Percentiles rank a stretch among this genome's conserved stretches.
Evolutionary conservation across 1,140 invertebrate genomes (phyloP).

Genomic region (Aphelenchoides avenae): DNA sequence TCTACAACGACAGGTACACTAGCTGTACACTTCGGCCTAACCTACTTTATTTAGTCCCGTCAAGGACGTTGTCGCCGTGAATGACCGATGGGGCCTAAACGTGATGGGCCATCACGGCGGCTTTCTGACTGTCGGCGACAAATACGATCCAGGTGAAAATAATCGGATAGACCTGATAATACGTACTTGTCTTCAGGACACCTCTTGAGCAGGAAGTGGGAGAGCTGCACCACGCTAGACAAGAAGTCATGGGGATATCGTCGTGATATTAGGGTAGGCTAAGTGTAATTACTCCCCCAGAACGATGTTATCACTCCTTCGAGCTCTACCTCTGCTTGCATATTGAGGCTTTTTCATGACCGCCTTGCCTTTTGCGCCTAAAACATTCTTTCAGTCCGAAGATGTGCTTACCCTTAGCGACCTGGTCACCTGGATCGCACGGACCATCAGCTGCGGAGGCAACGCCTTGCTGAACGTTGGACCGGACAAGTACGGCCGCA

Average conservation of each 20-base stretch:
- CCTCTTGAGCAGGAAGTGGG: constrained; percentile 62
- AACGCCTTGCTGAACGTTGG: constrained; percentile 63
- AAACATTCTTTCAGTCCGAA: constrained; percentile 28
- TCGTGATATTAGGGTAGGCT: constrained; percentile 21
- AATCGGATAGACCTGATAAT: background rate
- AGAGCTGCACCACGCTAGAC: constrained; percentile 77
- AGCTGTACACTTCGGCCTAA: background rate
- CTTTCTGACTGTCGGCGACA: constrained; percentile 74
- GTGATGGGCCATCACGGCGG: constrained; percentile 80
- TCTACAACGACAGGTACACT: constrained; percentile 73
- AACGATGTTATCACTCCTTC: background rate
- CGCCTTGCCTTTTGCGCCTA: background rate
- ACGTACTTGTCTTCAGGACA: constrained; percentile 5
- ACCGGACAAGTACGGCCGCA: constrained; percentile 59
- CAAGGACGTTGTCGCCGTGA: constrained; percentile 77
- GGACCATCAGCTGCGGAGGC: constrained; percentile 62
- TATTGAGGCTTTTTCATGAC: constrained; percentile 14
- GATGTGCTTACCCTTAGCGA: constrained; percentile 60
- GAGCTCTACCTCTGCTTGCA: background rate
- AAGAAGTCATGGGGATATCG: constrained; percentile 73
- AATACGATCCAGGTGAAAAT: constrained; percentile 73
- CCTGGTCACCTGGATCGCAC: constrained; percentile 54
- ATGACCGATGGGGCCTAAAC: constrained; percentile 77
- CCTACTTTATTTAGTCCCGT: constrained; percentile 69
- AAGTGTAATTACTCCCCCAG: no score